Evolutionary conservation across 2,113 vertebrate species (phyloP), one percentile per base, ranked within the genome.

Genomic region (Pedionomus torquatus): DNA sequence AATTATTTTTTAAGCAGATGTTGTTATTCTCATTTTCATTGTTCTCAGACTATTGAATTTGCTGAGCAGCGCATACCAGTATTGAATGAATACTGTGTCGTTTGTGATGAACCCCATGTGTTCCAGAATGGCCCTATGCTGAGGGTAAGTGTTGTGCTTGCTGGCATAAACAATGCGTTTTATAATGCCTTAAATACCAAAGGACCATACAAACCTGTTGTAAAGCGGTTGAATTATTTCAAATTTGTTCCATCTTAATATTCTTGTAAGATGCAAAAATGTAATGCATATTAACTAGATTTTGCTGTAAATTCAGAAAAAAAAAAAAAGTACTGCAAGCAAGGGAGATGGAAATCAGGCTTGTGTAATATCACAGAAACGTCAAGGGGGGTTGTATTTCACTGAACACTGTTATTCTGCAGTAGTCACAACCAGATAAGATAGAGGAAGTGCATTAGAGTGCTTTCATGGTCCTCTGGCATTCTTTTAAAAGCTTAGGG

Each of bases 71-170:
- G 99, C 96, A 99, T 99, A 95, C 99, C 99, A 16, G 98, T 99
- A 25, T 78, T 99, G 92, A 99, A 99, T 43, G 99, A 99, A 90
- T 99, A 99, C 96, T 99, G 99, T 96, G 99, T 99, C 81, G 99
- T 99, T 90, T 99, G 99, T 94, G 99, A 99, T 39, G 99, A 99
- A 92, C 98, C 98, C 18, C 99, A 99, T 33, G 99, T 99, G 49
- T 99, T 99, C 97, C 99, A 99, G 94, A 99, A 99, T 75, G 99
- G 99, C 89, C 99, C 99, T 57, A 99, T 99, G 99, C 98, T 99
- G 71, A 97, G 99, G 98, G 99, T 99, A 94, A 98, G 99, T 98
- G 82, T 3, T 57, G 17, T 79, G 6, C 61, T 91, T 65, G 55
- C 39, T 49, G 33, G 16, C 51, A 39, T 52, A 82, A 79, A 70